A percentile compares a stretch with the other conserved stretches of the same genome.
Evolutionary conservation across 2,888 invertebrate species (phyloP).

Genomic region (Byasa hedistus): DNA sequence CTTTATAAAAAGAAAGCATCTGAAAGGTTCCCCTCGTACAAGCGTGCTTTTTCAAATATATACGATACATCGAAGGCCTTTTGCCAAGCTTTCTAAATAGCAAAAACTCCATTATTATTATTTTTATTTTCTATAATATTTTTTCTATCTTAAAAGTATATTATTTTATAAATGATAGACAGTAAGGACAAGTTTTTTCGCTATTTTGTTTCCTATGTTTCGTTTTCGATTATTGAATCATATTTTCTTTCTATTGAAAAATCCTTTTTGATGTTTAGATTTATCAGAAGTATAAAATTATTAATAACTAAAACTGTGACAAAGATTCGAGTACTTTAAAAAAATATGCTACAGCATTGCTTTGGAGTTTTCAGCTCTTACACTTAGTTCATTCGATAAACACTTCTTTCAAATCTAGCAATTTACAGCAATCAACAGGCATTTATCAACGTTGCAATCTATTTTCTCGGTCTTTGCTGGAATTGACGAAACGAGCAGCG

Average conservation of each 20-base stretch:
- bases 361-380: not conserved
- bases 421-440: conserved; percentile 30
- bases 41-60: not conserved
- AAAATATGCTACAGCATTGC: not conserved
- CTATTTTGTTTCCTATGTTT: no score
- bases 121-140: no score
- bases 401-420: conserved; percentile 6
- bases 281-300: no score
- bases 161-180: no score
- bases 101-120: no score
- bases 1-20: conserved; percentile 17
- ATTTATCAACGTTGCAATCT: conserved; percentile 43
- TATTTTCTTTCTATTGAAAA: no score
- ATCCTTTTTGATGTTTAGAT: no score
- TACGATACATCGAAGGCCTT: not conserved
- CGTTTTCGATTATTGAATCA: no score
- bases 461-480: conserved; percentile 43
- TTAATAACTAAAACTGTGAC: not conserved
- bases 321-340: not conserved
- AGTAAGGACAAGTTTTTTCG: no score
- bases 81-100: no score
- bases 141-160: no score
- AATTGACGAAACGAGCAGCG: conserved; percentile 45
- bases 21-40: not conserved
- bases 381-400: not conserved